Conservation (phyloP, 2,888 invertebrate genomes). For the Gisinianus flammeolus region DNA sequence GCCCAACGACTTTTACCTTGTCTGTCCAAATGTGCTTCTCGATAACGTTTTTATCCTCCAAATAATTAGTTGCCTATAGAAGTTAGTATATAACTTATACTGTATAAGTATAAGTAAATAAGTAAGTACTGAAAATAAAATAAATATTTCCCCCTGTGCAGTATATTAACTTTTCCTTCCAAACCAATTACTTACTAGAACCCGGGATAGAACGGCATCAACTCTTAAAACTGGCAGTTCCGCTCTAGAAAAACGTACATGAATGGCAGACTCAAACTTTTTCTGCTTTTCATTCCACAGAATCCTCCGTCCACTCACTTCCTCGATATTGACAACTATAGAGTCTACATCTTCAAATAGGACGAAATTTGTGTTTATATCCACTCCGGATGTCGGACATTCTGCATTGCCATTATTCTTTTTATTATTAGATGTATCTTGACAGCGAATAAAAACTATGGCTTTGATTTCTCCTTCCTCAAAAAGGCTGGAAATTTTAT, state of each 20-base stretch:
- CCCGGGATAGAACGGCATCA: background rate
- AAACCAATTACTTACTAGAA: background rate
- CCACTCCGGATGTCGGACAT: background rate
- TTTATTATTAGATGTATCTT: background rate
- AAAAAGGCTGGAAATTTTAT: background rate
- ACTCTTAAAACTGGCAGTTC: background rate
- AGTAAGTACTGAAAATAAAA: background rate
- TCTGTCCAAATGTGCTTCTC: constrained; percentile 17
- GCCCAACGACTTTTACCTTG: constrained; percentile 21
- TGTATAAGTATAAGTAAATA: background rate
- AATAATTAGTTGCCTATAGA: constrained; percentile 1
- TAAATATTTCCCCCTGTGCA: too few relatives aligned
- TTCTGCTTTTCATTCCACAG: constrained; percentile 1
- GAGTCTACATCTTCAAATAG: background rate
- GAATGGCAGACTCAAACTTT: background rate
- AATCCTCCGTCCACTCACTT: constrained; percentile 19
- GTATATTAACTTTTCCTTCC: too few relatives aligned
- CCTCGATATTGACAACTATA: background rate
- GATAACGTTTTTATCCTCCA: background rate
- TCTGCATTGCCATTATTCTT: background rate
- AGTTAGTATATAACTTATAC: background rate
- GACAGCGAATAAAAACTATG: background rate
- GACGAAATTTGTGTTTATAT: background rate
- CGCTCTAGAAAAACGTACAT: background rate
- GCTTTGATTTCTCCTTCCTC: background rate